Base-by-base conservation (phyloP, 2,797 vertebrate genomes). In the Enoplosus armatus region DNA sequence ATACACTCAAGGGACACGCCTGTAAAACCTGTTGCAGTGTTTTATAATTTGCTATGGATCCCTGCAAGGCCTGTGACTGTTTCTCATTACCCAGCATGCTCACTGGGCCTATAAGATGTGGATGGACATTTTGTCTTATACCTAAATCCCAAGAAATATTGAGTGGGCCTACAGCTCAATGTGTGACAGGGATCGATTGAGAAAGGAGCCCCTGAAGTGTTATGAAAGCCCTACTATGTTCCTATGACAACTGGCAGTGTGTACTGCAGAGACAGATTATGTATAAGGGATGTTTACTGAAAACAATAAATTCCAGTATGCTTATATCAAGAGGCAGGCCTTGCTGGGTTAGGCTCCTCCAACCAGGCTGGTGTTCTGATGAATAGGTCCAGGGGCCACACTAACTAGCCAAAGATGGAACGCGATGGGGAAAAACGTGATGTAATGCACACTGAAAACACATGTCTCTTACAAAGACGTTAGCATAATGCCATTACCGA, bases 291-390 rank as follows among this genome's bases (percentile, higher is more conserved):
- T 92, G 92, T 94, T 95, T 93, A 90, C 86, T 74, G 71, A 95
- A 94, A 95, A 95, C 91, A 94, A 94, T 93, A 92, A 91, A 95
- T 94, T 94, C 92, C 92, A 87, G 73, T 48, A 78, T 75, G 85
- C 85, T 94, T 92, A 89, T 85, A 90, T 92, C 84, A 91, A 92
- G 81, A 78, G 56, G 69, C 63, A 64, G 71, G 65, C 55, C 58
- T 82, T 58, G 39, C 54, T 82, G 75, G 81, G 60, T 72, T 51
- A 37, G 59, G 47, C 72, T 63, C 80, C 71, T 78, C 54, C 16
- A 70, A 45, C 56, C 60, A 75, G 62, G 41, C 77, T 60, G 66
- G 56, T 58, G 69, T 72, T 79, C 71, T 75, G 85, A 84, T 51
- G 50, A 79, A 77, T 45, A 29, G 58, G 74, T 84, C 60, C 50